Evolutionary conservation across 2,113 vertebrate genomes (phyloP), one percentile per base, ranked within the genome.

Genomic region (Chaenocephalus aceratus): DNA sequence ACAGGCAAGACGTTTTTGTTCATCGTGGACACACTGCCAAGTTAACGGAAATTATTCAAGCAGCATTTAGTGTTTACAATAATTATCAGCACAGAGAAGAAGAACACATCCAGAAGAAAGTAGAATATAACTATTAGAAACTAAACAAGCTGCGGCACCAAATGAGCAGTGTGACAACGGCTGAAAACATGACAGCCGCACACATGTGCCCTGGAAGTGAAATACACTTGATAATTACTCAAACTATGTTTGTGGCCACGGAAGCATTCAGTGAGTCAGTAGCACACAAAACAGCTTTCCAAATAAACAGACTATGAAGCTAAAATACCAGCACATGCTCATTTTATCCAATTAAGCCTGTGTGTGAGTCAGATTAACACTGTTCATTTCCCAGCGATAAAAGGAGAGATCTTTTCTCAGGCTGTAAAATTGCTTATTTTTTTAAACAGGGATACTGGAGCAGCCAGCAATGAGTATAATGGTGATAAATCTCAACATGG

Each of bases 141-240:
- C 51, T 15, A 78, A 91, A 83, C 36, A 59, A 75, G 72, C 59
- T 41, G 52, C 26, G 1, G 53, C 51, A 72, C 61, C 57, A 85
- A 80, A 75, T 76, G 75, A 86, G 68, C 71, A 71, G 41, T 8
- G 53, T 81, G 49, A 75, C 46, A 74, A 63, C 60, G 44, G 58
- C 45, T 78, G 57, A 77, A 70, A 82, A 75, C 69, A 53, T 63
- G 74, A 79, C 73, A 72, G 72, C 21, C 52, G 57, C 81, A 71
- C 77, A 72, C 14, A n/a, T 79, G 72, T 58, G 86, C 51, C 56
- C 57, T 82, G 21, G 34, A 80, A 80, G 81, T 77, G 75, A 51
- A 70, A 80, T 75, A 82, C 82, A 90, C 74, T 87, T 80, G 59
- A 74, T 86, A 90, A 92, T 91, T 88, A 71, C 82, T 85, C 63